phyloP scores from a whole-genome alignment of 2,888 invertebrate species.

The Ochlodes sylvanus region DNA sequence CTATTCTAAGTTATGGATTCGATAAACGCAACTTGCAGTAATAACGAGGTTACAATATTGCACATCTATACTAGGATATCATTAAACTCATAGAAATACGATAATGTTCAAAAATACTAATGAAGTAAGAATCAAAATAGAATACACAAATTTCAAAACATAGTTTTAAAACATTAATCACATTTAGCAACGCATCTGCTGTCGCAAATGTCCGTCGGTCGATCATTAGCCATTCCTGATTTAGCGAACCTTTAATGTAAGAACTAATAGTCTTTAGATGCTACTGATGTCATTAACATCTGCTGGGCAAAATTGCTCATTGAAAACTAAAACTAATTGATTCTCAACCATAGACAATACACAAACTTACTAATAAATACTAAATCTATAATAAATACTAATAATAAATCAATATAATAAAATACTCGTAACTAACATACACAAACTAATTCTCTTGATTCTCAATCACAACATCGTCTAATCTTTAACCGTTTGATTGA shows the following conservation, averaged over 20 bases:
- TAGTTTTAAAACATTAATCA: not conserved
- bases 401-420: no score
- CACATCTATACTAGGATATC: not conserved
- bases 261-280: not conserved
- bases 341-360: not conserved
- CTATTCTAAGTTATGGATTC: constrained; percentile 29
- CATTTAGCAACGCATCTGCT: not conserved
- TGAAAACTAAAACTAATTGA: not conserved
- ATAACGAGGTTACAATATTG: constrained; percentile 4
- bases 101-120: not conserved
- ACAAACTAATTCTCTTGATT: not conserved
- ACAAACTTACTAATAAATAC: not conserved
- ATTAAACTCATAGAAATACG: not conserved
- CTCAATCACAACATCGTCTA: not conserved
- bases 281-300: not conserved
- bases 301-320: not conserved
- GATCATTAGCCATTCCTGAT: not conserved
- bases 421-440: no score
- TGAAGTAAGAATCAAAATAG: no score
- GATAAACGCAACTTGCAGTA: constrained; percentile 12
- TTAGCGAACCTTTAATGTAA: not conserved
- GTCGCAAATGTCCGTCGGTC: not conserved
- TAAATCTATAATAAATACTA: no score
- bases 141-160: no score
- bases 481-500: not conserved